Base-by-base conservation (phyloP, 1,140 invertebrate genomes). In the Bombus confusus region DNA sequence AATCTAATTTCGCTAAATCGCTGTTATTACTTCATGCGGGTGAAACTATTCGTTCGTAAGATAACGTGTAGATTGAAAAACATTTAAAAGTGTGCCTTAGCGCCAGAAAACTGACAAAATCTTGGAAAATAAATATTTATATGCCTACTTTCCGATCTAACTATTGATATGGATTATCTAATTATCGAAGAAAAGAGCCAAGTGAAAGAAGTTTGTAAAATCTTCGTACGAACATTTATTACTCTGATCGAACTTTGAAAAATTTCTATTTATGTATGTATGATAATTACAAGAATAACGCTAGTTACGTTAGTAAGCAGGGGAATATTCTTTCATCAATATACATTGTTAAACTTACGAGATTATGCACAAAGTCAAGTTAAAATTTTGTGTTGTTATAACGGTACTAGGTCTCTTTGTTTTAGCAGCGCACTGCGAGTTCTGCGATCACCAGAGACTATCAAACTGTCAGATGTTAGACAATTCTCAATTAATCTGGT, bases 391-490 rank as follows among this genome's bases (percentile, higher is more conserved):
- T 73, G 47, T 34, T 79, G 59, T 79, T 62, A 59, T 84, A 76
- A 84, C 41, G 52, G 69, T 82, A 79, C 75, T 71, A 84, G 76
- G 62, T 47, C n/a, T 52, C 22, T 72, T 34, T 79, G 18, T 69
- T 15, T 72, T 59, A 79, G 47, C 57, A 57, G 62, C 64, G 57
- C 64, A 87, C 28, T 52, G 62, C 62, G 59, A 90, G 74, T 85
- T 89, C 88, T 85, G 85, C 88, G 80, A 89, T 89, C 73, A 90
- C 31, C 69, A 90, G 85, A 85, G 88, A 72, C 79, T n/a, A 47
- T 86, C 68, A 69, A 41, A 6, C 31, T 43, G 12, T 18, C 25
- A 34, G 15, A 0, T 9, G 28, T 62, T 52, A 13, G 37, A 31
- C n/a, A 59, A 88, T 31, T 25, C 22, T 74, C 74, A 82, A 87